Conservation (phyloP, 2,113 vertebrate genomes). For the Microcebus jonahi region DNA sequence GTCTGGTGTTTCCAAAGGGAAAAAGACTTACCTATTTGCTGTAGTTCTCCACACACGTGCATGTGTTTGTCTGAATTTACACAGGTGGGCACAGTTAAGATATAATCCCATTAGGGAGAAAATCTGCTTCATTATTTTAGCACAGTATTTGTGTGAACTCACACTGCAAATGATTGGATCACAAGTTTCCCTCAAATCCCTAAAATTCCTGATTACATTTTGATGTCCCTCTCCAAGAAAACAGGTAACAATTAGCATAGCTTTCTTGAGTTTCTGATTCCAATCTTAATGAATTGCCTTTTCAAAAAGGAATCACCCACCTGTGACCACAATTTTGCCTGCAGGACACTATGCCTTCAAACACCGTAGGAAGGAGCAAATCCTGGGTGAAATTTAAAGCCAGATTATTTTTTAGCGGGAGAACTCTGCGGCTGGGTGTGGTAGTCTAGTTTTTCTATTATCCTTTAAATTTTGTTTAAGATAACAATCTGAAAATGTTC, state of each 20-base stretch:
- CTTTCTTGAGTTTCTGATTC: background rate
- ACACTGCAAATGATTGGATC: background rate
- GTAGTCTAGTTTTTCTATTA: background rate
- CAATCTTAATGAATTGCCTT: constrained; percentile 18
- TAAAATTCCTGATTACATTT: constrained; percentile 6
- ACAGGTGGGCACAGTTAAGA: background rate
- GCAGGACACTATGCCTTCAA: background rate
- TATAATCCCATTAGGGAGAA: background rate
- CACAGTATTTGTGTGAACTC: background rate
- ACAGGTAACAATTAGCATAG: background rate
- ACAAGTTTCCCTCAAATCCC: background rate
- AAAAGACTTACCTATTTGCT: background rate
- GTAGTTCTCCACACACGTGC: background rate
- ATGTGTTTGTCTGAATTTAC: background rate
- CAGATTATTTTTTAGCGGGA: background rate
- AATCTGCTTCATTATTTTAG: background rate
- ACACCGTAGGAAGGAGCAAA: background rate
- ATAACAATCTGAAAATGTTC: background rate
- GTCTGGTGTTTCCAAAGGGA: background rate
- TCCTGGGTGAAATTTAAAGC: background rate
- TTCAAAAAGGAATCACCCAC: constrained; percentile 33
- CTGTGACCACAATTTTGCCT: background rate
- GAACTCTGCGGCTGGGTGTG: background rate
- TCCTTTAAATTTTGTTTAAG: background rate
- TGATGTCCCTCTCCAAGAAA: background rate